Conservation (phyloP, 2,797 vertebrate genomes). For the Odontamblyopus lacepedii region DNA sequence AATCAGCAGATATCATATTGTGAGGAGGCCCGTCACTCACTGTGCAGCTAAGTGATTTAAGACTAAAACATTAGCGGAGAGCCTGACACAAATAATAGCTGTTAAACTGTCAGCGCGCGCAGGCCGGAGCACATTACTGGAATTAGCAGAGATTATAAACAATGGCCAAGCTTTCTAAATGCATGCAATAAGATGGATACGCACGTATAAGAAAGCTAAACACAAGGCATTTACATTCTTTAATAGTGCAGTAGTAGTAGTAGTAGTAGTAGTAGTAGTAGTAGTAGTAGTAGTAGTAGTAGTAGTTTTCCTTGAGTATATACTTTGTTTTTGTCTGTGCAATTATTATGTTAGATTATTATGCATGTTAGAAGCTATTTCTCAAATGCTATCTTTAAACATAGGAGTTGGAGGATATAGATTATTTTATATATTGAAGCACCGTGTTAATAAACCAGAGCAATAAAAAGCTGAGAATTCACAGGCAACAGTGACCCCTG, state of each 20-base stretch:
- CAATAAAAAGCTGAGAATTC: neutral
- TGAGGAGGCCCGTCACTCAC: conserved; percentile 90
- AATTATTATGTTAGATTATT: neutral
- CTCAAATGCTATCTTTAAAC: neutral
- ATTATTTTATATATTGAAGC: neutral
- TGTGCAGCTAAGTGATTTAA: conserved; percentile 83
- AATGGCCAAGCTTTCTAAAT: conserved; percentile 64
- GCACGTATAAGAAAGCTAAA: conserved; percentile 19
- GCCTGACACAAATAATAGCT: conserved; percentile 90
- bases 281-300: neutral
- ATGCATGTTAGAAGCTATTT: neutral
- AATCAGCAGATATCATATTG: conserved; percentile 93
- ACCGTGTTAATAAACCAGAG: conserved; percentile 1
- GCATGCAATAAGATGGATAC: conserved; percentile 21
- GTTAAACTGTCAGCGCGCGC: conserved; percentile 89
- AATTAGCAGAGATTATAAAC: conserved; percentile 86
- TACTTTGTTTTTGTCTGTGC: neutral
- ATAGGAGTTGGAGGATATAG: neutral
- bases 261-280: too few species aligned
- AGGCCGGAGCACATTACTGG: conserved; percentile 89
- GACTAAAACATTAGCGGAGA: conserved; percentile 83
- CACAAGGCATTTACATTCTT: neutral
- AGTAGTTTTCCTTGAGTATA: neutral
- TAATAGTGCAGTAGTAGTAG: neutral
- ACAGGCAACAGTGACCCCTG: conserved; percentile 72